phyloP scores from a whole-genome alignment of 2,888 invertebrate species.

The Pterobdella sp. region DNA sequence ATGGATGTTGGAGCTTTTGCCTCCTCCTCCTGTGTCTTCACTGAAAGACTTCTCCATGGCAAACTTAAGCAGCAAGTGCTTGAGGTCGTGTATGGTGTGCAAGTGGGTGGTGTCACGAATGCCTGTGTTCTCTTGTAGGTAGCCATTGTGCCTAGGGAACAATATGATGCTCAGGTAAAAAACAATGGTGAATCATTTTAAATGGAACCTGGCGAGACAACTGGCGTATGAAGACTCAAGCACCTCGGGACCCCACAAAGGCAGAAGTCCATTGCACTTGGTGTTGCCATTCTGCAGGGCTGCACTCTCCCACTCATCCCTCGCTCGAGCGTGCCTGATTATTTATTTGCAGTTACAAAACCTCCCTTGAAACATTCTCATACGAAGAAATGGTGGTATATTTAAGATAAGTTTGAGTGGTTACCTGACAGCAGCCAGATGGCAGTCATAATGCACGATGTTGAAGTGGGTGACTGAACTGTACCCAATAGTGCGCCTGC shows the following conservation, averaged over 20 bases:
- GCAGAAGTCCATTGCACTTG: slow-evolving; percentile 88
- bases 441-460: slow-evolving; percentile 94
- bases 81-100: slow-evolving; percentile 81
- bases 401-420: neutral
- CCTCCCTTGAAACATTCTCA: too few relatives aligned
- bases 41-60: slow-evolving; percentile 91
- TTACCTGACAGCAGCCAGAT: slow-evolving; percentile 85
- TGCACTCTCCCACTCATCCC: slow-evolving; percentile 97
- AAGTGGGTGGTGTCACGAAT: slow-evolving; percentile 51
- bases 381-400: neutral
- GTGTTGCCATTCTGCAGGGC: slow-evolving; percentile 96
- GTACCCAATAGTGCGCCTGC: slow-evolving; percentile 71
- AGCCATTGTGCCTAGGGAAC: slow-evolving; percentile 55
- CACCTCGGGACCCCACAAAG: slow-evolving; percentile 78
- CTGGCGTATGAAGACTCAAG: slow-evolving; percentile 62
- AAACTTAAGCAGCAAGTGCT: slow-evolving; percentile 76
- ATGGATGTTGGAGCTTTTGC: slow-evolving; percentile 93
- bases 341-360: neutral
- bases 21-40: slow-evolving; percentile 83
- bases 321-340: slow-evolving; percentile 58
- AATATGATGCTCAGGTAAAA: neutral
- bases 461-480: slow-evolving; percentile 96
- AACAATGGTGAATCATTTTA: neutral
- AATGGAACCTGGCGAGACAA: slow-evolving; percentile 69
- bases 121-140: slow-evolving; percentile 53